phyloP scores from a whole-genome alignment of 2,797 vertebrate genomes.

The Alauda arvensis region DNA sequence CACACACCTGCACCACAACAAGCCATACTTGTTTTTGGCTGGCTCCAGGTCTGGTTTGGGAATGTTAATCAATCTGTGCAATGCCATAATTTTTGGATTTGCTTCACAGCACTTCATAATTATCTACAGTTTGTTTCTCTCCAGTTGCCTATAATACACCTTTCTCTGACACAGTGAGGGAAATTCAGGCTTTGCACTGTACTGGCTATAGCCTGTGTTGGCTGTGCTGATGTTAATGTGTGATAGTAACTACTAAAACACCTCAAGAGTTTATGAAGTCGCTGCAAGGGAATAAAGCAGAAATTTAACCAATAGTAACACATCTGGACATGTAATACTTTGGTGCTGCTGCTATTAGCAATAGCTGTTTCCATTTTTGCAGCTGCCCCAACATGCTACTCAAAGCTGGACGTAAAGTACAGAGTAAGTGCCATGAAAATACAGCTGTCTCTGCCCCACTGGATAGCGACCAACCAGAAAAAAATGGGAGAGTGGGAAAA shows the following conservation, averaged over 20 bases:
- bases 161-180: not conserved
- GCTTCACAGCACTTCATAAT: conserved; percentile 63
- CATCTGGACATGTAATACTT: not conserved
- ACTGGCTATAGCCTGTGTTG: not conserved
- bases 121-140: conserved; percentile 46
- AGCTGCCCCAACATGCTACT: not conserved
- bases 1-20: conserved; percentile 53
- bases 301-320: not conserved
- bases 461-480: not conserved
- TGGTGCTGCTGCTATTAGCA: not conserved
- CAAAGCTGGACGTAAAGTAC: not conserved
- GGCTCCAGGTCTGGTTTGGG: conserved; percentile 1
- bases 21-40: conserved; percentile 3
- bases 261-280: not conserved
- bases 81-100: conserved; percentile 54
- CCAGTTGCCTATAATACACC: conserved; percentile 17
- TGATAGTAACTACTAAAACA: not conserved
- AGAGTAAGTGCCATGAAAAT: not conserved
- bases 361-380: not conserved
- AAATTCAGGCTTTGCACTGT: not conserved
- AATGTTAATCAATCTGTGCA: conserved; percentile 39
- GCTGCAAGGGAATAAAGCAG: not conserved
- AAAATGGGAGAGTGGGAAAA: not conserved
- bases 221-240: not conserved
- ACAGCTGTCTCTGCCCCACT: not conserved